Base-by-base conservation (phyloP, 2,113 vertebrate genomes). In the Pristiophorus japonicus region DNA sequence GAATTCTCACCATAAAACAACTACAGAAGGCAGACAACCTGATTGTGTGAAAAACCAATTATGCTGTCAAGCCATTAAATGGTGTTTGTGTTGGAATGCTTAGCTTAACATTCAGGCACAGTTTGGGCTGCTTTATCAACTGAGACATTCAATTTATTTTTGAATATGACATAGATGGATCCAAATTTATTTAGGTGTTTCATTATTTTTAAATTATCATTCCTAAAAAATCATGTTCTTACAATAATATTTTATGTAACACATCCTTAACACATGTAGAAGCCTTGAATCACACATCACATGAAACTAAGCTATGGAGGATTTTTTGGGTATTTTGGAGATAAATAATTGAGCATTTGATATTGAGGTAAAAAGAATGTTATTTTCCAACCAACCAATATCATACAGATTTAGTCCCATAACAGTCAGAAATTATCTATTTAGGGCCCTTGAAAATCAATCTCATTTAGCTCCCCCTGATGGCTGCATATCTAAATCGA, bases 1-100 rank as follows among this genome's bases (percentile, higher is more conserved):
- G 38, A 63, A 63, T 92, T 63, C 88, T 92, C 34, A 92, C 34
- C 88, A 92, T 88, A 38, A 65, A 65, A 92, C 16, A 38, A 65
- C 88, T 91, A n/a, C 87, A 62, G 51, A n/a, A 90, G 6, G 55
- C 30, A n/a, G 51, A 59, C 30, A 62, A 91, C 12, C 34, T 38
- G 51, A 88, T 91, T 20, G 18, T 92, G 88, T 38, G 59, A 92
- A 92, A 92, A 63, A 38, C 24, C 55, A 92, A 92, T 92, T 92
- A 7, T 38, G 5, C 42, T 92, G 34, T 63, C 14, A 42, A 65
- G 59, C 16, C 30, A 63, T 34, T 63, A 65, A 92, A 38, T 63
- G 88, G 34, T 5, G n/a, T 92, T 38, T 92, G 34, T 20, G 30
- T 92, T 92, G 34, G 59, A 62, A 22, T 22, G 5, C 18, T 63